These are phyloP conservation scores for Apodemus sylvaticus DNA, from an alignment of 2,113 vertebrate genomes.

Conservation along the genomic window DNA sequence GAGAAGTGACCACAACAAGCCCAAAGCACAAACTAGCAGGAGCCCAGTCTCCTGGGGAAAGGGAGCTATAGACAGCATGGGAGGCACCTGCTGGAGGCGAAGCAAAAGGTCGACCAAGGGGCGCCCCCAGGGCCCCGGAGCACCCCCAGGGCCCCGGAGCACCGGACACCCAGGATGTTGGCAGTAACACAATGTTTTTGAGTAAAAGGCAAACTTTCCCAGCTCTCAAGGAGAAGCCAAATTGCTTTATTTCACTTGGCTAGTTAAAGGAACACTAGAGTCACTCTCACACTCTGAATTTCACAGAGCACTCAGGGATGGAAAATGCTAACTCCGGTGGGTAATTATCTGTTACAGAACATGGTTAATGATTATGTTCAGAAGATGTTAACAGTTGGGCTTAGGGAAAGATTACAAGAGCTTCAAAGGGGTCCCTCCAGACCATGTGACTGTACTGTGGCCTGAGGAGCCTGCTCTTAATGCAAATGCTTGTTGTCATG, in stretches of 20 bases:
- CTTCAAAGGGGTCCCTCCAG: constrained; percentile 80
- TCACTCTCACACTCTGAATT: not conserved
- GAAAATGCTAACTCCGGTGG: constrained; percentile 64
- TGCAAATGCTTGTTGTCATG: constrained; percentile 83
- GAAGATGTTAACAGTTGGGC: constrained; percentile 79
- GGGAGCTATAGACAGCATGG: not conserved
- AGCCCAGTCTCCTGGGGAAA: not conserved
- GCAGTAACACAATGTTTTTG: not conserved
- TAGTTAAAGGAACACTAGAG: constrained; percentile 18
- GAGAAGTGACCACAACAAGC: not conserved
- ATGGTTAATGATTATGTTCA: constrained; percentile 82
- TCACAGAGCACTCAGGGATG: not conserved
- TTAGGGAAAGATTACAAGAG: constrained; percentile 81
- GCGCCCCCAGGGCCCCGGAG: rapidly evolving
- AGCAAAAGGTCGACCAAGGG: not conserved
- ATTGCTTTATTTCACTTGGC: constrained; percentile 1
- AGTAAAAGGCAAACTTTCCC: constrained; percentile 23
- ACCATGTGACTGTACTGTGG: constrained; percentile 77
- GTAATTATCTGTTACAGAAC: constrained; percentile 80
- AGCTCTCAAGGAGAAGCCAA: constrained; percentile 41
- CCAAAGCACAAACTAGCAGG: not conserved
- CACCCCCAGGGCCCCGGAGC: rapidly evolving
- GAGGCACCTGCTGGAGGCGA: not conserved
- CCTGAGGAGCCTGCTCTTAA: constrained; percentile 72
- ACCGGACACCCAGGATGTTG: not conserved